Base-by-base conservation (phyloP, 2,113 vertebrate species). In the Scomber scombrus region DNA sequence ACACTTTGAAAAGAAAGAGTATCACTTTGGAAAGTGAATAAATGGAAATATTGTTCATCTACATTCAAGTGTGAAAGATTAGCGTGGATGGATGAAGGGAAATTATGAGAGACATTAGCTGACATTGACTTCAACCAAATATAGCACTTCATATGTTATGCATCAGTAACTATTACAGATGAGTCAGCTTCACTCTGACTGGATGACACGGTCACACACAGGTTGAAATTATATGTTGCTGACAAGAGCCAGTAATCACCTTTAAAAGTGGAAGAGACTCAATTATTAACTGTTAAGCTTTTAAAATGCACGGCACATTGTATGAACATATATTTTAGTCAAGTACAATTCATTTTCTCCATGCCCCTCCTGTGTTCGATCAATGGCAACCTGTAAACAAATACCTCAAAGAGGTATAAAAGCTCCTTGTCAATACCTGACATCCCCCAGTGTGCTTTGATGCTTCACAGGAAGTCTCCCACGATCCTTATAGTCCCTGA, bases 91-190 rank as follows among this genome's bases (percentile, higher is more conserved):
- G 57, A 66, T 62, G 80, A 81, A 40, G 29, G 13, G 26, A 71
- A 61, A 75, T n/a, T 60, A 40, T 40, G 60, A 54, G 15, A 47
- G 60, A 57, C 31, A 31, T 82, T 34, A 26, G 65, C 74, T 70
- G 79, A 81, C 77, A 60, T 1, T 61, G 66, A 85, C 75, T 69
- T 82, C 45, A 40, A 72, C 74, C 73, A 82, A 81, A 88, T 76
- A 85, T 80, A 86, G 83, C 74, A 40, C 72, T 71, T 85, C 40
- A 80, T 90, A 78, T 77, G 69, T 45, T 79, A 88, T 89, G 83
- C 85, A 86, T 86, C 82, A 89, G 73, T 47, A 57, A 51, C 47
- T 75, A 78, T 78, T 72, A 61, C 62, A 76, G 56, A 66, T 80
- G 89, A 90, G 54, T 90, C 82, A 79, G 60, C 76, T 40, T 56